phyloP scores from a whole-genome alignment of 2,888 invertebrate genomes.

The Xylota segnis region DNA sequence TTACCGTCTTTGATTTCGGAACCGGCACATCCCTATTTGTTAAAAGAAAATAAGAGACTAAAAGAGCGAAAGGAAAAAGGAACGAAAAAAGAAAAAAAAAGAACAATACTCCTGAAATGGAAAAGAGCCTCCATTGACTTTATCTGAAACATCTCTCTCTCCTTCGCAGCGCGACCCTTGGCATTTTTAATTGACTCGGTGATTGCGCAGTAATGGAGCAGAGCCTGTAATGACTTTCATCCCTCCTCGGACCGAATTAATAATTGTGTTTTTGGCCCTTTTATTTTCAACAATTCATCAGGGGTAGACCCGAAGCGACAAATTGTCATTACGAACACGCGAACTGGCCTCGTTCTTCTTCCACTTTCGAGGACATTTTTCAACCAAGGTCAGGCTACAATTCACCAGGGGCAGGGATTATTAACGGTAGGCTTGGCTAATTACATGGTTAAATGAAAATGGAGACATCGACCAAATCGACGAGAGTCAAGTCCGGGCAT shows the following conservation, averaged over 20 bases:
- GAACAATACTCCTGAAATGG: not conserved
- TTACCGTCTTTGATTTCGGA: no score
- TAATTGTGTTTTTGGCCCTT: conserved; percentile 60
- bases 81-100: not conserved
- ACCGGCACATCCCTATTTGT: not conserved
- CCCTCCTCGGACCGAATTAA: conserved; percentile 42
- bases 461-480: conserved; percentile 49
- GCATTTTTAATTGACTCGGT: conserved; percentile 65
- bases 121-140: conserved; percentile 4
- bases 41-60: no score
- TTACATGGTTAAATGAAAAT: conserved; percentile 72
- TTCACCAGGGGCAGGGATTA: conserved; percentile 51
- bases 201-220: conserved; percentile 47
- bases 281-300: conserved; percentile 55
- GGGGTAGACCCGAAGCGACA: conserved; percentile 37
- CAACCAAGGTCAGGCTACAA: conserved; percentile 43
- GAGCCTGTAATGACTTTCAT: conserved; percentile 42
- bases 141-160: not conserved
- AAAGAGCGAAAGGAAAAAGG: no score
- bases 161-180: not conserved
- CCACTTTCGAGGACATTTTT: conserved; percentile 5
- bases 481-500: conserved; percentile 31
- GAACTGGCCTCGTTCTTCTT: conserved; percentile 29
- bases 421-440: conserved; percentile 66
- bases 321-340: conserved; percentile 63